Base-by-base conservation (phyloP, 1,140 invertebrate genomes). In the Trypoxylus dichotomus region DNA sequence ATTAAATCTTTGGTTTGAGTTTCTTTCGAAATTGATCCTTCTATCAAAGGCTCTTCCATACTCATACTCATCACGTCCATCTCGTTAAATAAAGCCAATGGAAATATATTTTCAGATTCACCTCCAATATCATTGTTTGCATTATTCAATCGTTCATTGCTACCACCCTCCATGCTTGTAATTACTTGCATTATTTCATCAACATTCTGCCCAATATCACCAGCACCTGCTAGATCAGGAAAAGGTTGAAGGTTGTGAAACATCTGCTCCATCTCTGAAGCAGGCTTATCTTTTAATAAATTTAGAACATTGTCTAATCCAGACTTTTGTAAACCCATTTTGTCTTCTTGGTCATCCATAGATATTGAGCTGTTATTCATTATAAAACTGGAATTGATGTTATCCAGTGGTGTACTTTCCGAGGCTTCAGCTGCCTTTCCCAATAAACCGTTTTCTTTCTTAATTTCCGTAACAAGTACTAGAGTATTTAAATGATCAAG, bases 291-390 rank as follows among this genome's bases (percentile, higher is more conserved):
- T 82, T 83, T 83, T 29, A 82, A 77, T 41, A 82, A 27, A 60
- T 77, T 79, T 74, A 78, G 76, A 68, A 83, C 80, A 79, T 76
- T 76, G 71, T 83, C 83, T 58, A 86, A 78, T 74, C 76, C 80
- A 42, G 79, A 79, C 79, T 85, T 88, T 78, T 86, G 87, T 77
- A 88, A 87, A 37, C 92, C 92, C 92, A 93, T 93, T 82, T 90
- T 90, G 84, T 89, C 86, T 80, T 86, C 84, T 86, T 91, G 89
- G 84, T 91, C 91, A 87, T 90, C 91, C 91, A 92, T 92, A 88
- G 88, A 89, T 88, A 87, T 84, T 80, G 85, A 81, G 75, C 86
- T 83, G 80, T 86, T 88, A 82, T 85, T 86, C 86, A 88, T 85
- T 79, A 81, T 83, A 82, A 75, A 79, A 78, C 78, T 42, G 63